phyloP scores from a whole-genome alignment of 2,797 vertebrate species.

The Acanthornis magna region DNA sequence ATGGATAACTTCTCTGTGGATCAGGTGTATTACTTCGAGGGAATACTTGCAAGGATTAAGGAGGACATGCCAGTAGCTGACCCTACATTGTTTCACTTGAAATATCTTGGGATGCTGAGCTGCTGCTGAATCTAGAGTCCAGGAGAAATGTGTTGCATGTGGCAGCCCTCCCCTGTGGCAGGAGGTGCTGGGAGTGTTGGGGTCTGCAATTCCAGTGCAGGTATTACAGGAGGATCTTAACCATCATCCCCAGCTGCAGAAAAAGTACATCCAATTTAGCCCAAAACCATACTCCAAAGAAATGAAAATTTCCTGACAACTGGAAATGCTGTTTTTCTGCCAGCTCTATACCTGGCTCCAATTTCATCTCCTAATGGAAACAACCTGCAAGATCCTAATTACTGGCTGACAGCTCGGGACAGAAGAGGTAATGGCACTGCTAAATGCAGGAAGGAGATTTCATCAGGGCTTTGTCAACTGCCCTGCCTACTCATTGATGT shows the following conservation, averaged over 20 bases:
- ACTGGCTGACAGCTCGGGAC: not conserved
- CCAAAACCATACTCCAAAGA: not conserved
- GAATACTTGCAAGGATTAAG: not conserved
- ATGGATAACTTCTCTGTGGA: not conserved
- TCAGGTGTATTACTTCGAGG: not conserved
- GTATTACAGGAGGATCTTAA: not conserved
- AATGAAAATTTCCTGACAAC: conserved; percentile 27
- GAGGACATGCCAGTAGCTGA: not conserved
- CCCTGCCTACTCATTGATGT: not conserved
- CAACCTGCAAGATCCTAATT: conserved; percentile 52
- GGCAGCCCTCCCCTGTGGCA: not conserved
- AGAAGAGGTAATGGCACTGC: conserved; percentile 30
- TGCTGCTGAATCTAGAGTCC: not conserved
- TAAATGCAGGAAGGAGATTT: conserved; percentile 42
- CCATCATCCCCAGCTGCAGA: not conserved
- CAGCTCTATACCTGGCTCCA: conserved; percentile 22
- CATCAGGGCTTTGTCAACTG: conserved; percentile 26
- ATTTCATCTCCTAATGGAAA: conserved; percentile 53
- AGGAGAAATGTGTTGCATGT: not conserved
- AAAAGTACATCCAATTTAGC: not conserved
- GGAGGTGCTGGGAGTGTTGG: not conserved
- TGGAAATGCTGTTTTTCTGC: conserved; percentile 25
- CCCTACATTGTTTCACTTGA: not conserved
- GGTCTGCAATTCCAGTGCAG: fast-evolving
- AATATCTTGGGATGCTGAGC: not conserved